Conservation (phyloP, 2,888 invertebrate genomes). For the Unio delphinus region DNA sequence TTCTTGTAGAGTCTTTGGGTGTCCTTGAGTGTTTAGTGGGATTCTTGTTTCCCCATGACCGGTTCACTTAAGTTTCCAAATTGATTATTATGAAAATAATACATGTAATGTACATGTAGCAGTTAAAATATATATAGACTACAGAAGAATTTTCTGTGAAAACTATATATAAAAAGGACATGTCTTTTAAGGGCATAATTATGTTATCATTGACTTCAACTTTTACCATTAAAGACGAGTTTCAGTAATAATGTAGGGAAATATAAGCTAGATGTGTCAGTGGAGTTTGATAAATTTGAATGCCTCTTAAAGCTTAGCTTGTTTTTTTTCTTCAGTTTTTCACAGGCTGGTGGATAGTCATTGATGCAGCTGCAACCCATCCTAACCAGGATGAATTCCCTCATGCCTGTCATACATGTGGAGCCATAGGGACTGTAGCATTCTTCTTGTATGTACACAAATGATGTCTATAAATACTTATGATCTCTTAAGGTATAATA, state of each 20-base stretch:
- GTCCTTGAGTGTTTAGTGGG: no score
- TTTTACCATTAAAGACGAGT: neutral
- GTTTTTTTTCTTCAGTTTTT: conserved; percentile 78
- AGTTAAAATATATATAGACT: no score
- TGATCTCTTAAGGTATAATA: neutral
- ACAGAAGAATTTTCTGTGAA: no score
- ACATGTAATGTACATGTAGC: no score
- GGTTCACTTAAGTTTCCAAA: no score
- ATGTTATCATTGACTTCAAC: no score
- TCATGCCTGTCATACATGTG: conserved; percentile 88
- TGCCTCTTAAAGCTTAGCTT: neutral
- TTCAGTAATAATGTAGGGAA: neutral
- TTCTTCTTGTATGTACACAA: conserved; percentile 84
- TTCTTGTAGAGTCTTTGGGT: no score
- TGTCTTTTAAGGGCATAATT: no score
- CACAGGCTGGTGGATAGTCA: conserved; percentile 97
- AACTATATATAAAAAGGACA: no score
- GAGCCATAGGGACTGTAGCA: conserved; percentile 93
- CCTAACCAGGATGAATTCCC: conserved; percentile 74
- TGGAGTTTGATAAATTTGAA: neutral
- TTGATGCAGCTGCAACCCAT: conserved; percentile 90
- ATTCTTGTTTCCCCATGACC: no score
- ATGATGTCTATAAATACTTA: neutral
- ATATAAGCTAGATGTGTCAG: neutral
- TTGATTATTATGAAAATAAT: no score